Base-by-base conservation (phyloP, 2,797 vertebrate species). In the Anabas testudineus region DNA sequence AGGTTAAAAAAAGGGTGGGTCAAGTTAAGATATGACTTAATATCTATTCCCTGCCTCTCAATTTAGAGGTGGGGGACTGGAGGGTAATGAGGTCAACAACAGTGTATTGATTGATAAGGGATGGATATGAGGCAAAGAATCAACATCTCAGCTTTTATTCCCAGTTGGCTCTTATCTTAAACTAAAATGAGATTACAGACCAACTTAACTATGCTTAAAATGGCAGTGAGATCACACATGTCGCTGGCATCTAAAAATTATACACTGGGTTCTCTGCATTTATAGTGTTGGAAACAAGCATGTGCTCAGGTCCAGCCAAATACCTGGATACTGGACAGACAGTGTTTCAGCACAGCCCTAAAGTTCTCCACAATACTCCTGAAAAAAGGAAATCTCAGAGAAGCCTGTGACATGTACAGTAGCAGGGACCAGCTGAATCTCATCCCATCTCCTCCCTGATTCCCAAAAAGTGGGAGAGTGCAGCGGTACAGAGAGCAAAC, bases 1-100 rank as follows among this genome's bases (percentile, higher is more conserved):
- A 15, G 5, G 67, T 43, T 24, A 7, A 58, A 46, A 24, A 16
- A 34, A 59, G 68, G 65, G 42, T 42, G 7, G 6, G 42, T 21
- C 22, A n/a, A 39, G 22, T 60, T 47, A 10, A 32, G 1, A 54
- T 39, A 19, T 37, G 0, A 60, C 19, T 14, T 28, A 1, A 10
- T 14, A 18, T 21, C 7, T 7, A 3, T 30, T 15, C n/a, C n/a
- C n/a, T n/a, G n/a, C n/a, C n/a, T n/a, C n/a, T n/a, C n/a, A n/a
- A n/a, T n/a, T n/a, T n/a, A n/a, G 28, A n/a, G 14, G 47, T 22
- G 18, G 28, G 49, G n/a, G 22, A 18, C 9, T 42, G 6, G 32
- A 14, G 9, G 13, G 0, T 5, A 13, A 51, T 28, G 26, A 28
- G 26, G 28, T 26, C 26, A 28, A 28, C 26, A 48, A n/a, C 46